Evolutionary conservation across 2,797 vertebrate species (phyloP), one percentile per base, ranked within the genome.

Genomic region (Catharus ustulatus): DNA sequence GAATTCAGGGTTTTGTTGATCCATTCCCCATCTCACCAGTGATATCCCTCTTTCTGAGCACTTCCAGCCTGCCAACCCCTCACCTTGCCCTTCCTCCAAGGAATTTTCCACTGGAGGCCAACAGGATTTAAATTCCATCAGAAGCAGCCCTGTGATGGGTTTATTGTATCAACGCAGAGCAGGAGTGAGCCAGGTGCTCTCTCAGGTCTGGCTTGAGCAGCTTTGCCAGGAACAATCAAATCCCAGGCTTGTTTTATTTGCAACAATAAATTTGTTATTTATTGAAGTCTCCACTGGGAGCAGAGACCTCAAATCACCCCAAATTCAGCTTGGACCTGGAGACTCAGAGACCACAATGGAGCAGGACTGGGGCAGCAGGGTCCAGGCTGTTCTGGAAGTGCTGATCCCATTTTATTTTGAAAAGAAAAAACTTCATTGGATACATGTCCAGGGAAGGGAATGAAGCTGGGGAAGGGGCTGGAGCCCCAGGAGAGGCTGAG

Each of bases 401-500:
- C 27, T 27, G 40, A 34, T 69, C 23, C 26, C 11, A 1, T 40
- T 34, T 77, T 18, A 30, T 34, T 57, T 63, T 49, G n/a, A 4
- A 61, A 81, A 45, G 10, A 64, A 71, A 55, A 7, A 26, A 74
- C 13, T 6, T 61, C 0, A 1, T 14, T 0, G 7, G 46, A 24
- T 2, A 5, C 15, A 16, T 13, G 5, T 19, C 10, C 26, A 42
- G 26, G 15, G 61, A 0, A 67, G n/a, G 46, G 29, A 45, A 30
- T 0, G 0, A 36, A 36, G 68, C 24, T 80, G 76, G 52, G n/a
- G 45, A 58, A 64, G 45, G 84, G 59, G 6, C 13, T 87, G 75
- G 32, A 79, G 84, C 57, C 36, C 42, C 84, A 63, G 84, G 3
- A 78, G 34, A 0, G 5, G 36, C 49, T 71, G 66, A 63, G 64